These are phyloP conservation scores for Stenolophus ochropezus DNA, from an alignment of 2,888 invertebrate genomes.

Conservation along the genomic window DNA sequence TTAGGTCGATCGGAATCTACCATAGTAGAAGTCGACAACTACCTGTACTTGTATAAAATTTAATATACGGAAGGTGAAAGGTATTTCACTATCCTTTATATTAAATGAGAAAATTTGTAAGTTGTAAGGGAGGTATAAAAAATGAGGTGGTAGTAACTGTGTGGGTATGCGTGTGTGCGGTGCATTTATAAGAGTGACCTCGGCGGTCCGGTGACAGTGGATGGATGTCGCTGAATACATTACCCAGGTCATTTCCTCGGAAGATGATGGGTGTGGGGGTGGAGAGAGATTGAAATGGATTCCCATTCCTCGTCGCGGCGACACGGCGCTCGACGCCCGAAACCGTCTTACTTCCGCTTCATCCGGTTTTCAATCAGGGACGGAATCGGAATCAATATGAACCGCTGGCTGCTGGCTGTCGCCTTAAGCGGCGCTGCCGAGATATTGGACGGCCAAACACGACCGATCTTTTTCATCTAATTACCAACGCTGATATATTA, in stretches of 20 bases:
- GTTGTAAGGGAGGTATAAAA: too few species aligned
- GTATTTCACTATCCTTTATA: too few species aligned
- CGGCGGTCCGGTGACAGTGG: not conserved
- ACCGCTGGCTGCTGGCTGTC: slow-evolving; percentile 60
- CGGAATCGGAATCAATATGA: slow-evolving; percentile 69
- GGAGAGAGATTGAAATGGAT: slow-evolving; percentile 67
- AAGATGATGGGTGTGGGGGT: slow-evolving; percentile 65
- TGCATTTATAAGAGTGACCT: slow-evolving; percentile 36
- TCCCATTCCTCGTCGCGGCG: slow-evolving; percentile 67
- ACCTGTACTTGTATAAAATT: too few species aligned
- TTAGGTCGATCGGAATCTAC: too few species aligned
- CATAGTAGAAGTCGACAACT: too few species aligned
- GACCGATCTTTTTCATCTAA: not conserved
- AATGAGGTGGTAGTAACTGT: too few species aligned
- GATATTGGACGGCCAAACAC: slow-evolving; percentile 29
- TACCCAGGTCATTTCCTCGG: slow-evolving; percentile 66
- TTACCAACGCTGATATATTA: not conserved
- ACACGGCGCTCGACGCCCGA: slow-evolving; percentile 66
- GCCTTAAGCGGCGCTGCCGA: not conserved
- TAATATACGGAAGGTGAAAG: too few species aligned
- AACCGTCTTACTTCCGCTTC: slow-evolving; percentile 72
- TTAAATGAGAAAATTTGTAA: too few species aligned
- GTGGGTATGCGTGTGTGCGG: slow-evolving; percentile 9
- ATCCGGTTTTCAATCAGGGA: slow-evolving; percentile 72
- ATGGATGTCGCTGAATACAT: slow-evolving; percentile 64